Evolutionary conservation across 2,113 vertebrate species (phyloP), one percentile per base, ranked within the genome.

Genomic region (Syngnathus scovelli): DNA sequence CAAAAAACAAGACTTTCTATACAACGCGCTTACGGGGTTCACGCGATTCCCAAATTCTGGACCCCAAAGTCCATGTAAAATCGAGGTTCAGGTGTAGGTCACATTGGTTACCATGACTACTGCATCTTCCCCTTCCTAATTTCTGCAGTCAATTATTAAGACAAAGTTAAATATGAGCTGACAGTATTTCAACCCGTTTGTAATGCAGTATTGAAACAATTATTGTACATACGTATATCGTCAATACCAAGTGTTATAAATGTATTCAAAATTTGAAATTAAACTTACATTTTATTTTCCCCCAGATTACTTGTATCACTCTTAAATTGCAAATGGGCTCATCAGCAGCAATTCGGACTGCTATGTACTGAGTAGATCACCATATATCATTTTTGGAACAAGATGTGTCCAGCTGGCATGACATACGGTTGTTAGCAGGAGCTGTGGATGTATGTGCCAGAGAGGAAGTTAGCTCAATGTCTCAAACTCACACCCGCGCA

Each of bases 381-480:
- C 18, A 44, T 64, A 54, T 64, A 70, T 80, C 67, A 74, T 72
- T 64, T 66, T 75, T 66, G 64, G 76, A 74, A 74, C 77, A 81
- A 60, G 49, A 62, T 69, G 80, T 54, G 85, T 85, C 88, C 89
- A 91, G 89, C 87, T 90, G 89, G 88, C 83, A 81, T 84, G 82
- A 73, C 91, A 91, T 90, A 91, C 87, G 90, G 90, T 85, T 66
- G 86, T 48, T 89, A 91, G 90, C 88, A 64, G 86, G 90, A 84
- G 74, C 80, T 64, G 65, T 74, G 71, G 58, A 72, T 72, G 73
- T 58, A 12, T 75, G 72, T 82, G 85, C 85, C 85, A 85, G 76
- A 86, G 80, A 90, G 88, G 90, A 91, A 89, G 87, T 85, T 83
- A 68, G 78, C 81, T 74, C 75, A 62, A 80, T 88, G 69, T 83